phyloP scores from a whole-genome alignment of 2,113 vertebrate genomes.

The Labeo rohita region DNA sequence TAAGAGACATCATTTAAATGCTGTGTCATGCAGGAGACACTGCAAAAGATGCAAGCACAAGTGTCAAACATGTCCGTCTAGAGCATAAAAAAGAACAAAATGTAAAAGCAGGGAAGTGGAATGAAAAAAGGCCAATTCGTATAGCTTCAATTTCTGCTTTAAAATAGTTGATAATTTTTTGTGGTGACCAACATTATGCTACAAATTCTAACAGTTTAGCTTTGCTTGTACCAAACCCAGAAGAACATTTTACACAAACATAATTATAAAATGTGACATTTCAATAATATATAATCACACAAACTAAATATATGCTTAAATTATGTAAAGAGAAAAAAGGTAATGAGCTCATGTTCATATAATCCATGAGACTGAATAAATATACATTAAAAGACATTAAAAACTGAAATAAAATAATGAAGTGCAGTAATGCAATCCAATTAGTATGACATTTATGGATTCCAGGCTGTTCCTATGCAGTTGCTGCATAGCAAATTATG shows the following conservation, averaged over 20 bases:
- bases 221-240: neutral
- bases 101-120: neutral
- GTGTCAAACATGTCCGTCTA: neutral
- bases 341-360: neutral
- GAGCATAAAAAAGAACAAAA: neutral
- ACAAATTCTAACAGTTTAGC: neutral
- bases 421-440: neutral
- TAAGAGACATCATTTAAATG: neutral
- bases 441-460: neutral
- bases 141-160: neutral
- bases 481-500: neutral
- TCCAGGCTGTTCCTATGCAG: neutral
- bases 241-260: neutral
- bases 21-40: neutral
- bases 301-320: neutral
- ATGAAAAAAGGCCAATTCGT: neutral
- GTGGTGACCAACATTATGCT: neutral
- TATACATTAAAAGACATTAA: neutral
- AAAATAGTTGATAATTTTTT: neutral
- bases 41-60: neutral
- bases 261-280: neutral
- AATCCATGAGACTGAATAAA: neutral
- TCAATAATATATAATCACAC: neutral
- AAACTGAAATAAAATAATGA: neutral
- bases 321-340: neutral